Evolutionary conservation across 2,113 vertebrate genomes (phyloP).

Genomic region (Hemichromis elongatus): DNA sequence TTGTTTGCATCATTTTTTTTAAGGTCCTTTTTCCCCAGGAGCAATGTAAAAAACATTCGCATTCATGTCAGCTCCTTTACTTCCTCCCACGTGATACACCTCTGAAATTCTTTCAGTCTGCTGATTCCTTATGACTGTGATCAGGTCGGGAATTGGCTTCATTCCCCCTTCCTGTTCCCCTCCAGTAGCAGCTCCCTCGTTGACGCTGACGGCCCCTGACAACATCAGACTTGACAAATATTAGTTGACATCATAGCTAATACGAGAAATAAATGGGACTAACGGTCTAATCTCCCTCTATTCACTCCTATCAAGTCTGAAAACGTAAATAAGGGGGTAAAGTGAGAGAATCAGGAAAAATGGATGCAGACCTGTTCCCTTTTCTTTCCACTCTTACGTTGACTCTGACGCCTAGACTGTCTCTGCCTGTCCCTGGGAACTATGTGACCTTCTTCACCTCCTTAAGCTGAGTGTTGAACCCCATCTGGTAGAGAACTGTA

Average conservation of each 20-base stretch:
- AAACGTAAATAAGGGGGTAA: neutral
- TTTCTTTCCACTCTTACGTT: constrained; percentile 4
- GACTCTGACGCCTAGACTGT: neutral
- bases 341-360: constrained; percentile 9
- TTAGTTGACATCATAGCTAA: constrained; percentile 16
- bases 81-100: neutral
- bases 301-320: neutral
- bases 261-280: constrained; percentile 20
- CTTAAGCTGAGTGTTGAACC: neutral
- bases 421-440: constrained; percentile 44
- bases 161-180: neutral
- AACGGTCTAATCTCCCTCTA: constrained; percentile 5
- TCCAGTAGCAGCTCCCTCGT: neutral
- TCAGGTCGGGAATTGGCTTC: neutral
- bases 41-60: neutral
- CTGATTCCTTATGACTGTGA: neutral
- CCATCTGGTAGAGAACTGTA: neutral
- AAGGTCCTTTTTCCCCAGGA: neutral
- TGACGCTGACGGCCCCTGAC: constrained; percentile 4
- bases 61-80: neutral
- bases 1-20: neutral
- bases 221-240: constrained; percentile 31
- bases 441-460: constrained; percentile 41
- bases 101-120: neutral
- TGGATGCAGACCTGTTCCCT: constrained; percentile 9